Conservation (phyloP, 2,113 vertebrate genomes). For the Malurus alboscapulatus region DNA sequence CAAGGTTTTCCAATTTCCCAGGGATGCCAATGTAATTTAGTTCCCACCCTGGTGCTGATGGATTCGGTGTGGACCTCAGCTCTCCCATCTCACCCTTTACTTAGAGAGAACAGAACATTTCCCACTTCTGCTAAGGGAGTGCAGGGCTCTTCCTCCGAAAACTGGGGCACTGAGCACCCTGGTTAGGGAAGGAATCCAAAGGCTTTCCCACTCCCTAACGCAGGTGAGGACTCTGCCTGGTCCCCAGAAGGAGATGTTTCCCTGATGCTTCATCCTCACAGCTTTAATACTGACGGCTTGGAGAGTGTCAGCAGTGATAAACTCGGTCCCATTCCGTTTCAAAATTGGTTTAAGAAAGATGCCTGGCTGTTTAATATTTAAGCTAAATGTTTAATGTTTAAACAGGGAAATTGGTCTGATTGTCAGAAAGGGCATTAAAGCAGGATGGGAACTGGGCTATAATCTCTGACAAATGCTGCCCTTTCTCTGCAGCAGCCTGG, state of each 20-base stretch:
- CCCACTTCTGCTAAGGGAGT: not conserved
- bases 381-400: constrained; percentile 54
- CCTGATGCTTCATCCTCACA: rapidly evolving
- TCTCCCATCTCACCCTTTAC: not conserved
- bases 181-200: not conserved
- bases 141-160: not conserved
- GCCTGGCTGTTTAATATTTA: constrained; percentile 56
- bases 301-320: not conserved
- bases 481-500: not conserved
- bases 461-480: not conserved
- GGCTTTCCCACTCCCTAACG: not conserved
- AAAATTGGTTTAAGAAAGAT: constrained; percentile 42
- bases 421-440: constrained; percentile 42
- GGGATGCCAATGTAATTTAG: not conserved
- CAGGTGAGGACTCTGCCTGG: rapidly evolving
- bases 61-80: not conserved
- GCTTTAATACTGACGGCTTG: not conserved
- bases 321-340: not conserved
- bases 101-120: not conserved
- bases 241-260: not conserved
- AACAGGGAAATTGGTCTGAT: constrained; percentile 43
- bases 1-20: not conserved
- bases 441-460: not conserved
- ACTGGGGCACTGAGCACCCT: not conserved
- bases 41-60: not conserved